Evolutionary conservation across 2,797 vertebrate genomes (phyloP).

Genomic region (Poeciliopsis infans): DNA sequence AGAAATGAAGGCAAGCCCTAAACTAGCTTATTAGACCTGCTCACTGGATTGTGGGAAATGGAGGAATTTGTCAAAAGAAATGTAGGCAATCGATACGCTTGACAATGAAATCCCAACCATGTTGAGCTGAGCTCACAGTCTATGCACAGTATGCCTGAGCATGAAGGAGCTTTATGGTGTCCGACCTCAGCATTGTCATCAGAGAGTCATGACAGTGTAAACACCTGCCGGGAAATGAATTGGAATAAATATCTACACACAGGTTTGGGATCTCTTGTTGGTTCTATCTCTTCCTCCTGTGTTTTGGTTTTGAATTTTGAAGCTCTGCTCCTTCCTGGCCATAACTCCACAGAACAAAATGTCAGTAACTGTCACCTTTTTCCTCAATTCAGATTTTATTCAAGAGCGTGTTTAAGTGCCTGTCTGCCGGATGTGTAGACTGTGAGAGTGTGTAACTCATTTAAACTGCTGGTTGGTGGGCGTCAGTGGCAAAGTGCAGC

Average conservation of each 20-base stretch:
- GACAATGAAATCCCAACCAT: too few species aligned
- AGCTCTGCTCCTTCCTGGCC: neutral
- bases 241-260: neutral
- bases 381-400: neutral
- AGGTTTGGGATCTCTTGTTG: neutral
- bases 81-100: too few species aligned
- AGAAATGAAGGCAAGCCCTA: too few species aligned
- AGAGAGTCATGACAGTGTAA: neutral
- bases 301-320: neutral
- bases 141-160: too few species aligned
- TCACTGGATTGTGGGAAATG: too few species aligned
- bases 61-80: too few species aligned
- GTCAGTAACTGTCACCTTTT: neutral
- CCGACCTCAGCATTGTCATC: neutral
- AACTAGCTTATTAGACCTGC: too few species aligned
- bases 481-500: slow-evolving; percentile 10
- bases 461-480: neutral
- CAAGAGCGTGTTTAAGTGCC: slow-evolving; percentile 58
- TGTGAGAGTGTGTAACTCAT: slow-evolving; percentile 22
- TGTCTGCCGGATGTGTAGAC: slow-evolving; percentile 35
- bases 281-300: neutral
- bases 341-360: neutral
- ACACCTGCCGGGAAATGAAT: neutral
- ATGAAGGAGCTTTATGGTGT: neutral
- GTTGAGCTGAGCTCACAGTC: too few species aligned